These are phyloP conservation scores for Rhinolophus ferrumequinum DNA, from an alignment of 2,113 vertebrate genomes.

Conservation along the genomic window DNA sequence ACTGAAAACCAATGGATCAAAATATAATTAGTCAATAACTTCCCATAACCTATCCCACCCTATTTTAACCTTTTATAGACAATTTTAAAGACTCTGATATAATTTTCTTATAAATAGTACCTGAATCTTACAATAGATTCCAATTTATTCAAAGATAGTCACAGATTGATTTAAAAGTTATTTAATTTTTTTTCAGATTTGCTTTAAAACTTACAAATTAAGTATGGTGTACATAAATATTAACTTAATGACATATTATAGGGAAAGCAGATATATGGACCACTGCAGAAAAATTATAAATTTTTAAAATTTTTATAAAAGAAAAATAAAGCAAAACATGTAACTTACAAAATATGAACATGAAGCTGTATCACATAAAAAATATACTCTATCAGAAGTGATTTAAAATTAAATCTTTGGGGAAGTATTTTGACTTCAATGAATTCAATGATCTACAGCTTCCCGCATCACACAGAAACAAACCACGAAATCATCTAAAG, in stretches of 20 bases:
- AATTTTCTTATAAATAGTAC: conserved; percentile 70
- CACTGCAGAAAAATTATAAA: conserved; percentile 62
- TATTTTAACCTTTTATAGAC: conserved; percentile 47
- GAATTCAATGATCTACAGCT: conserved; percentile 78
- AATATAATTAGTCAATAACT: conserved; percentile 37
- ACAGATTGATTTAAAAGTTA: conserved; percentile 63
- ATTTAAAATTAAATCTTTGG: conserved; percentile 75
- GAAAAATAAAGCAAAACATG: conserved; percentile 67
- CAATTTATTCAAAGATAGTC: conserved; percentile 73
- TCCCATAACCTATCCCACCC: conserved; percentile 10
- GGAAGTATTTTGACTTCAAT: conserved; percentile 80
- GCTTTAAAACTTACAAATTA: conserved; percentile 73
- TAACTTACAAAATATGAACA: conserved; percentile 64
- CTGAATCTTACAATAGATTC: conserved; percentile 61
- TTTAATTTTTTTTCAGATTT: conserved; percentile 72
- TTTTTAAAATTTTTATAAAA: conserved; percentile 66
- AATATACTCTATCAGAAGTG: conserved; percentile 69
- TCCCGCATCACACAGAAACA: conserved; percentile 76
- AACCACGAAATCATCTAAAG: conserved; percentile 82
- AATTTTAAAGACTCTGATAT: conserved; percentile 63
- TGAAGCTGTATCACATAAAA: conserved; percentile 65
- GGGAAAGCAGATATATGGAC: conserved; percentile 64
- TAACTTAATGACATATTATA: conserved; percentile 72
- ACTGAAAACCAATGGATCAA: conserved; percentile 21
- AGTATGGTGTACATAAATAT: conserved; percentile 74